phyloP scores from a whole-genome alignment of 2,797 vertebrate genomes.

The Synaphobranchus kaupii region DNA sequence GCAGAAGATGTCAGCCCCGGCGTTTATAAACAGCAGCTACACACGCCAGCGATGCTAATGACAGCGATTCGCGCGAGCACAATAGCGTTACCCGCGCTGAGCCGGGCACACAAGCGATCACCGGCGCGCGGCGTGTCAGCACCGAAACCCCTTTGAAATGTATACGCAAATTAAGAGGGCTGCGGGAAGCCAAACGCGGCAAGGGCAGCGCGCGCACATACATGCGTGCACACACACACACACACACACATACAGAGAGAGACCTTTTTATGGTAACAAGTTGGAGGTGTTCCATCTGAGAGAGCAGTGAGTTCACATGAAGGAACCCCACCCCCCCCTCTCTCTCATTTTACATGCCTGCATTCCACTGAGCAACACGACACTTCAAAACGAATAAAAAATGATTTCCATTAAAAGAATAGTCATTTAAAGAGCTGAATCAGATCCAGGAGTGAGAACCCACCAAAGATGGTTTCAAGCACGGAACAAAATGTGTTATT shows the following conservation, averaged over 20 bases:
- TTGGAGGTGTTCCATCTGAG: neutral
- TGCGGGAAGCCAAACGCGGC: neutral
- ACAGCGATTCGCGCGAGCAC: neutral
- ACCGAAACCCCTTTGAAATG: constrained; percentile 38
- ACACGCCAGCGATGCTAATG: neutral
- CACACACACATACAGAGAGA: neutral
- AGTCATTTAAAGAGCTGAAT: neutral
- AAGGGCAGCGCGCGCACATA: neutral
- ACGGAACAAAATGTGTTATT: neutral
- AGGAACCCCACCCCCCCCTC: neutral
- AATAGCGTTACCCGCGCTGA: neutral
- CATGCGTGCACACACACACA: neutral
- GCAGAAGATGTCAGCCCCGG: neutral
- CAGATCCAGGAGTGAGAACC: neutral
- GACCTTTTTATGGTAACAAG: neutral
- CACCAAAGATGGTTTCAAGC: neutral
- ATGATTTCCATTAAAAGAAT: neutral
- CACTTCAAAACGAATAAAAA: neutral
- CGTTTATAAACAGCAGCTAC: neutral
- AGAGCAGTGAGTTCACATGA: constrained; percentile 1
- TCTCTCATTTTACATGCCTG: neutral
- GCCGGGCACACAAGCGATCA: neutral
- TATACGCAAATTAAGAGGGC: constrained; percentile 23
- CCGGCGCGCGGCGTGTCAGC: neutral
- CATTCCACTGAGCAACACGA: neutral